Evolutionary conservation across 2,888 invertebrate genomes (phyloP).

Genomic region (Strigamia maritima): DNA sequence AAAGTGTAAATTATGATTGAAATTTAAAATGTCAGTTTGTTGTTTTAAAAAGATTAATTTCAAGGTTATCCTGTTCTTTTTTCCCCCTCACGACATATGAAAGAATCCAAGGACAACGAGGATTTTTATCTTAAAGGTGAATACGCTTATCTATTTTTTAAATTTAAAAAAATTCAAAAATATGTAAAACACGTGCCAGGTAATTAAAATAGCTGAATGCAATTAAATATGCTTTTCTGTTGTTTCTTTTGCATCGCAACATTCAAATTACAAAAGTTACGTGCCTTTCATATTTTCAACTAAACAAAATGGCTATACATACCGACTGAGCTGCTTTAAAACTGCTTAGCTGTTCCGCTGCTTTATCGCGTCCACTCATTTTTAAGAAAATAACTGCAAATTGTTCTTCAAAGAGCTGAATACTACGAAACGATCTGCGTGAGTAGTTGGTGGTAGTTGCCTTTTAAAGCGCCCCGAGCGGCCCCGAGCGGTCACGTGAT

Average conservation of each 20-base stretch:
- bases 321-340: slow-evolving; percentile 71
- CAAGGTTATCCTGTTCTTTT: not conserved
- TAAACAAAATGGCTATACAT: slow-evolving; percentile 53
- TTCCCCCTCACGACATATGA: not conserved
- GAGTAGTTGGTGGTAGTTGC: not conserved
- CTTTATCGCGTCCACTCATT: slow-evolving; percentile 56
- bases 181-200: no score
- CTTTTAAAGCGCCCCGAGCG: not conserved
- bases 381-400: not conserved
- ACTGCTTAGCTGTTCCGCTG: slow-evolving; percentile 63
- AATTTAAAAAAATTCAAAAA: no score
- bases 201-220: no score
- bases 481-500: not conserved
- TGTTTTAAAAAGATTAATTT: not conserved
- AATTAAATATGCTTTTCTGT: no score
- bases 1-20: not conserved
- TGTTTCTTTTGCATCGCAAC: no score
- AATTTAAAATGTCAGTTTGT: not conserved
- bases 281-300: not conserved
- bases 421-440: not conserved
- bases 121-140: not conserved
- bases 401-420: not conserved
- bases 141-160: no score
- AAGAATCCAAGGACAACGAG: not conserved
- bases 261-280: not conserved